Conservation (phyloP, 2,888 invertebrate genomes). For the Apeira syringaria region DNA sequence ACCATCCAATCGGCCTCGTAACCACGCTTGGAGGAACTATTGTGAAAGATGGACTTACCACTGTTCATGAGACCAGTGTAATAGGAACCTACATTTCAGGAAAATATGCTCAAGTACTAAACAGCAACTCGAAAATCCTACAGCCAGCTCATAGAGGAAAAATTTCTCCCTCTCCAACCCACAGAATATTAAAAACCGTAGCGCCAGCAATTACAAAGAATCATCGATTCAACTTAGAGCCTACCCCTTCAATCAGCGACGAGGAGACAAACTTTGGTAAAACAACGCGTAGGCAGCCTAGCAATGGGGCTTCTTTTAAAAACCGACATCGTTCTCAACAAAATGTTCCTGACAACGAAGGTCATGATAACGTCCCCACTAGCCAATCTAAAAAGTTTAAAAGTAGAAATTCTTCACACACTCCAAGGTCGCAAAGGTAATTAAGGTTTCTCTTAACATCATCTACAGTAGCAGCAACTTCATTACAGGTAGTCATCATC, state of each 20-base stretch:
- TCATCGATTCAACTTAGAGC: conserved; percentile 85
- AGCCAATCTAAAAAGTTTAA: conserved; percentile 73
- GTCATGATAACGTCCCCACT: conserved; percentile 56
- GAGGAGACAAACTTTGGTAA: conserved; percentile 85
- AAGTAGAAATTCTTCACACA: conserved; percentile 62
- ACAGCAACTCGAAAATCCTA: conserved; percentile 90
- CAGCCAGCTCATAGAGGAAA: conserved; percentile 80
- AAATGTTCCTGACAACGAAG: conserved; percentile 62
- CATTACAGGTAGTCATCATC: conserved; percentile 21
- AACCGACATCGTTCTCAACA: conserved; percentile 79
- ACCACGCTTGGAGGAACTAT: conserved; percentile 93
- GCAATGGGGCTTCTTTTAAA: conserved; percentile 79
- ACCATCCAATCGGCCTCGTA: conserved; percentile 91
- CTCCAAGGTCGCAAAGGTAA: conserved; percentile 73
- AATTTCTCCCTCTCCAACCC: conserved; percentile 86
- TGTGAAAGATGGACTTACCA: conserved; percentile 91
- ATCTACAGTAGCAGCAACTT: conserved; percentile 22
- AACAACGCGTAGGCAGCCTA: conserved; percentile 80
- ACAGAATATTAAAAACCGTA: conserved; percentile 90
- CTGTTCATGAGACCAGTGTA: conserved; percentile 94
- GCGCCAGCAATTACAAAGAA: conserved; percentile 84
- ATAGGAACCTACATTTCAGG: conserved; percentile 94
- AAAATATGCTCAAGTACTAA: conserved; percentile 94
- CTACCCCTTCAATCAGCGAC: conserved; percentile 84
- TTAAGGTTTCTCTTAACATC: conserved; percentile 13